A percentile compares a stretch with the other conserved stretches of the same genome.
Evolutionary conservation across 92 coral and sea anemone species (phyloP).

Genomic region (Diadumene lineata): DNA sequence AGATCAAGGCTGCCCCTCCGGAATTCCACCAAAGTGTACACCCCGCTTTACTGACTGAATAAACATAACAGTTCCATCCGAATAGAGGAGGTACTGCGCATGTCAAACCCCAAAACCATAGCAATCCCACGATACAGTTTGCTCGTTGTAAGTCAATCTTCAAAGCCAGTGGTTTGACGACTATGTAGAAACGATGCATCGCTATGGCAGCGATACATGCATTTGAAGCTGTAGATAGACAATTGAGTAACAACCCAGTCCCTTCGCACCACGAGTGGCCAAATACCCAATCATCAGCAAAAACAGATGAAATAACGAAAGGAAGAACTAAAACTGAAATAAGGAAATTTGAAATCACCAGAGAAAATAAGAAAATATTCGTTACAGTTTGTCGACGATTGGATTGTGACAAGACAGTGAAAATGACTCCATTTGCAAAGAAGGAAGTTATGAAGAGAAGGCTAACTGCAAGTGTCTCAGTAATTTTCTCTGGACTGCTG

Average conservation of each 20-base stretch:
- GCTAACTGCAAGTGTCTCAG: slow-evolving; percentile 56
- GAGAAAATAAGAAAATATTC: slow-evolving; percentile 58
- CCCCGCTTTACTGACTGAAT: slow-evolving; percentile 71
- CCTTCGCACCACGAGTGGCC: slow-evolving; percentile 68
- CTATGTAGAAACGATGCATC: slow-evolving; percentile 81
- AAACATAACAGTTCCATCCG: slow-evolving; percentile 85
- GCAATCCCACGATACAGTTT: slow-evolving; percentile 66
- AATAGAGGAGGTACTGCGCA: slow-evolving; percentile 72
- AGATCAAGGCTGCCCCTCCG: slow-evolving; percentile 76
- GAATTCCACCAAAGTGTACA: slow-evolving; percentile 81
- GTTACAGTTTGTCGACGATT: slow-evolving; percentile 66
- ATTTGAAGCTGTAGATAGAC: slow-evolving; percentile 73
- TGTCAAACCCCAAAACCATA: slow-evolving; percentile 76
- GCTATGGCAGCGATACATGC: slow-evolving; percentile 74
- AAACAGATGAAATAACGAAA: slow-evolving; percentile 59
- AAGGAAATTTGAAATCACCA: slow-evolving; percentile 60
- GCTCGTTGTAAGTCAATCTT: slow-evolving; percentile 71
- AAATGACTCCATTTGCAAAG: slow-evolving; percentile 66
- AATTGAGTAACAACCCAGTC: slow-evolving; percentile 65
- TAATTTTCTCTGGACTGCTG: slow-evolving; percentile 41
- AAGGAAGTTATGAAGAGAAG: slow-evolving; percentile 65
- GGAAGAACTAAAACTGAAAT: slow-evolving; percentile 64
- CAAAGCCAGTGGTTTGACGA: slow-evolving; percentile 77
- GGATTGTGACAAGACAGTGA: slow-evolving; percentile 52
- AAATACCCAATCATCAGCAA: slow-evolving; percentile 84